Conservation (phyloP, 2,797 vertebrate genomes). For the Psittacula derbiana region DNA sequence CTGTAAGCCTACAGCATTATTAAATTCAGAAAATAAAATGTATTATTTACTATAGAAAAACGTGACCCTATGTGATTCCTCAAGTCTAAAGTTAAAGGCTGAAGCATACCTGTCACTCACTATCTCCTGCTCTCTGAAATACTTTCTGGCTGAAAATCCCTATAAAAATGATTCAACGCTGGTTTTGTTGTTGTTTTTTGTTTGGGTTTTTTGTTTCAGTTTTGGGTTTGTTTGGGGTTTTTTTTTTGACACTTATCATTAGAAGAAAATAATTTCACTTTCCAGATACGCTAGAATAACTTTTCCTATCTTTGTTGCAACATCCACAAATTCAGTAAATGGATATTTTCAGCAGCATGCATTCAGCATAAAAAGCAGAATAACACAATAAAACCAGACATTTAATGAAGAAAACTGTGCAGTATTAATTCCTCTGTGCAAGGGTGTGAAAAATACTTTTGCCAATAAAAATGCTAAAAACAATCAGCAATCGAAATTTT, state of each 20-base stretch:
- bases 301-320: neutral
- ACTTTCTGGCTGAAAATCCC: neutral
- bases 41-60: neutral
- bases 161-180: neutral
- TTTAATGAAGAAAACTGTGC: neutral
- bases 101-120: neutral
- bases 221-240: neutral
- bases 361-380: neutral
- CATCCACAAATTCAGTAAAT: neutral
- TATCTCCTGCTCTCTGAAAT: neutral
- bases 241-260: neutral
- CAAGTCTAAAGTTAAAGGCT: neutral
- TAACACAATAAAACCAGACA: neutral
- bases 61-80: neutral
- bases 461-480: neutral
- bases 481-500: neutral
- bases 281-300: neutral
- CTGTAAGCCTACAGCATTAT: neutral
- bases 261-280: neutral
- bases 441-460: neutral
- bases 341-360: neutral
- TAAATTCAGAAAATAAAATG: neutral
- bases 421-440: neutral
- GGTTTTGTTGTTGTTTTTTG: neutral
- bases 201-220: neutral